Base-by-base conservation (phyloP, 1,140 invertebrate species). In the Dermatophagoides farinae region DNA sequence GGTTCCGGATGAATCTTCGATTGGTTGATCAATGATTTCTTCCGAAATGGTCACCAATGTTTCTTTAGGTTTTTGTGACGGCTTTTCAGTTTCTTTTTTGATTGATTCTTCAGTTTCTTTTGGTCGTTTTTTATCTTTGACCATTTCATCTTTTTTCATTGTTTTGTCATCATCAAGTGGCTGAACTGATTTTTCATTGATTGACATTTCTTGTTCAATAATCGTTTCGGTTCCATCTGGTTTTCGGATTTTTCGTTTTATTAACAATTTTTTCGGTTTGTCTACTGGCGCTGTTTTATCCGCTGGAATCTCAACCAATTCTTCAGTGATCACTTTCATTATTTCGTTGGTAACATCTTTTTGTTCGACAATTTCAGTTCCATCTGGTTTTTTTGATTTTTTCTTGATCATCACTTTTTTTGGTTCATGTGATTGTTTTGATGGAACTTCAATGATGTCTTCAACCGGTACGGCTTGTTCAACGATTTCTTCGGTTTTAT, bases 171-270 rank as follows among this genome's bases (percentile, higher is more conserved):
- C n/a, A n/a, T n/a, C n/a, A n/a, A n/a, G n/a, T n/a, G n/a, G n/a
- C n/a, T n/a, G n/a, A n/a, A n/a, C n/a, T n/a, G n/a, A n/a, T n/a
- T n/a, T n/a, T n/a, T n/a, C n/a, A n/a, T n/a, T n/a, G n/a, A n/a
- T n/a, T n/a, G n/a, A n/a, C n/a, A n/a, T n/a, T n/a, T n/a, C n/a
- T n/a, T n/a, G n/a, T 47, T 20, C 46, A 6, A 8, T 9, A 47
- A 47, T 47, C 22, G 1, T 20, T n/a, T 67, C 64, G 61, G 31
- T 44, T 41, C 16, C 31, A 31, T 31, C 31, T 31, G 31, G 31
- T 8, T 8, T 2, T 31, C 31, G 31, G 8, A 12, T 22, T 16
- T 22, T 39, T 62, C n/a, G 52, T 54, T 31, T 63, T 55, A n/a
- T 38, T 25, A 5, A 8, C 12, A 57, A 41, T 58, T 31, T 31